phyloP scores from a whole-genome alignment of 2,113 vertebrate genomes.

The Corvus hawaiiensis region DNA sequence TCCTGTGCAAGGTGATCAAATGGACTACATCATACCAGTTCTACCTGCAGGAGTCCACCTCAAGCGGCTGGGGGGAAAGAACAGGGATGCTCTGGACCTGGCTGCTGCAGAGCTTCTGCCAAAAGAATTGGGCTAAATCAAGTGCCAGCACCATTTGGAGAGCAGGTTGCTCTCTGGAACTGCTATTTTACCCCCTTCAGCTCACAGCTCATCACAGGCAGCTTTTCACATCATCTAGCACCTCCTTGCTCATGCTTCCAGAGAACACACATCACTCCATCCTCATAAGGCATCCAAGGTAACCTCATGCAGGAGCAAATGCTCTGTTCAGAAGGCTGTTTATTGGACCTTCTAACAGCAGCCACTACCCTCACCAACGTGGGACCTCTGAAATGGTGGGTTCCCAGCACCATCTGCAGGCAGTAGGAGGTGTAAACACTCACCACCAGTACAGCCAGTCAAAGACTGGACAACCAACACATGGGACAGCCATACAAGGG shows the following conservation, averaged over 20 bases:
- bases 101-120: not conserved
- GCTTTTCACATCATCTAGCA: not conserved
- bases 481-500: not conserved
- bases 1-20: not conserved
- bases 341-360: not conserved
- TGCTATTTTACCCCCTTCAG: not conserved
- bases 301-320: not conserved
- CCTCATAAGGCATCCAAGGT: not conserved
- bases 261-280: not conserved
- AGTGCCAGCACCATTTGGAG: not conserved
- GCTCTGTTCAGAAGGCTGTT: not conserved
- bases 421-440: not conserved
- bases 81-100: not conserved
- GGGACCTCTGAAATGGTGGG: fast-evolving
- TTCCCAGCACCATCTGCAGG: not conserved
- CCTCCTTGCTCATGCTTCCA: not conserved
- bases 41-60: not conserved
- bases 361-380: fast-evolving
- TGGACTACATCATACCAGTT: not conserved
- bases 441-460: not conserved
- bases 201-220: not conserved
- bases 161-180: not conserved
- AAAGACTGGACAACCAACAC: not conserved
- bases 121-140: not conserved
- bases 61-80: not conserved